Evolutionary conservation across 2,888 invertebrate species (phyloP).

Genomic region (Mesorhabditis sp.): DNA sequence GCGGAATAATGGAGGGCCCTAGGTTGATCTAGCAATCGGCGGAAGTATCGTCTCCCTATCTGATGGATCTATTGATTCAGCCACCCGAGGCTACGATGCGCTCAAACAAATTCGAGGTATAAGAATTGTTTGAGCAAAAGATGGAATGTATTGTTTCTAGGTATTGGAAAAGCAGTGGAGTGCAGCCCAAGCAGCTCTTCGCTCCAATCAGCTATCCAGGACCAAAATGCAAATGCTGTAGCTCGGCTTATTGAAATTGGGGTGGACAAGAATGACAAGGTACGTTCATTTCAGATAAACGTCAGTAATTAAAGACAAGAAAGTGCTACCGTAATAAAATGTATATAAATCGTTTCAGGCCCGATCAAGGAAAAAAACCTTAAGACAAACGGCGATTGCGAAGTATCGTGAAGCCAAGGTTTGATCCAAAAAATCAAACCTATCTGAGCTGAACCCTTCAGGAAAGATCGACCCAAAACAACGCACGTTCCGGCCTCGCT

Average conservation of each 20-base stretch:
- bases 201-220: conserved; percentile 28
- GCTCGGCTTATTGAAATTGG: conserved; percentile 39
- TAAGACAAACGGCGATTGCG: conserved; percentile 29
- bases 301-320: background rate
- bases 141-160: conserved; percentile 31
- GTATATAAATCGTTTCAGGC: conserved; percentile 8
- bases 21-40: conserved; percentile 22
- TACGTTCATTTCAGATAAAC: conserved; percentile 5
- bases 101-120: background rate
- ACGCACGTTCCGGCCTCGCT: conserved; percentile 28
- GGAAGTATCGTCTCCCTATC: conserved; percentile 30
- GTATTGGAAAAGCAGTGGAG: conserved; percentile 18
- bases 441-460: conserved; percentile 8
- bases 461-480: conserved; percentile 28
- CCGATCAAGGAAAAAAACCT: conserved; percentile 19
- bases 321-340: background rate
- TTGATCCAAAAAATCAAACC: conserved; percentile 5
- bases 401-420: conserved; percentile 28
- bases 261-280: conserved; percentile 35
- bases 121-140: conserved; percentile 16
- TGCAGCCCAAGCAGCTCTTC: conserved; percentile 27
- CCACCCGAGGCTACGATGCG: conserved; percentile 26
- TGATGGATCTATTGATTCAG: conserved; percentile 36
- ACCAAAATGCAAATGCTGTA: conserved; percentile 29
- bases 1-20: background rate